phyloP scores from a whole-genome alignment of 1,140 invertebrate species.

The Cepaea nemoralis region DNA sequence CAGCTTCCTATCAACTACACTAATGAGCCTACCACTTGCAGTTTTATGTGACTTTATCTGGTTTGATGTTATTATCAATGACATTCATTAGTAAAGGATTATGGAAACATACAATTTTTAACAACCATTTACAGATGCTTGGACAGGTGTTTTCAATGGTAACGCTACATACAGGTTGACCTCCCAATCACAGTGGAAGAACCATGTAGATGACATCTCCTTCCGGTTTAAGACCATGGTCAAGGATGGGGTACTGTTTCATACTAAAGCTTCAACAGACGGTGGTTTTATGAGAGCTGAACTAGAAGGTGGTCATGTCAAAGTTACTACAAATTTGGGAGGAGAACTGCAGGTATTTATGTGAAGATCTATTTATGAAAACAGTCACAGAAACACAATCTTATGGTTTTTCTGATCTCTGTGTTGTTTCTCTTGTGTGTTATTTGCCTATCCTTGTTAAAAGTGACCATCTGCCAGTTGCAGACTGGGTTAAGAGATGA shows the following conservation, averaged over 20 bases:
- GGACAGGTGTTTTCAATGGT: conserved; percentile 58
- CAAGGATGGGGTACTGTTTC: conserved; percentile 59
- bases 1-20: too few relatives aligned
- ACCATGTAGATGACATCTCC: conserved; percentile 66
- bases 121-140: conserved; percentile 54
- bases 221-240: conserved; percentile 62
- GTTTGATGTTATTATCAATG: too few relatives aligned
- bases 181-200: conserved; percentile 36
- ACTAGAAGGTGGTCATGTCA: conserved; percentile 56
- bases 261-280: conserved; percentile 50
- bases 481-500: too few relatives aligned
- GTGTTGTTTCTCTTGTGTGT: too few relatives aligned
- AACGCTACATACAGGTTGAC: conserved; percentile 32
- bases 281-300: conserved; percentile 52
- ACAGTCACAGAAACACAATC: too few relatives aligned
- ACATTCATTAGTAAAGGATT: too few relatives aligned
- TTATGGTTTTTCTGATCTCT: too few relatives aligned
- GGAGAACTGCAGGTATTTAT: conserved; percentile 54
- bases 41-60: too few relatives aligned
- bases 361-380: background rate
- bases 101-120: too few relatives aligned
- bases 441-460: too few relatives aligned
- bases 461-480: too few relatives aligned
- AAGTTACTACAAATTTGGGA: conserved; percentile 58
- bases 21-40: too few relatives aligned